phyloP scores from a whole-genome alignment of 1,140 invertebrate genomes.

The Hyposmocoma kahamanoa region DNA sequence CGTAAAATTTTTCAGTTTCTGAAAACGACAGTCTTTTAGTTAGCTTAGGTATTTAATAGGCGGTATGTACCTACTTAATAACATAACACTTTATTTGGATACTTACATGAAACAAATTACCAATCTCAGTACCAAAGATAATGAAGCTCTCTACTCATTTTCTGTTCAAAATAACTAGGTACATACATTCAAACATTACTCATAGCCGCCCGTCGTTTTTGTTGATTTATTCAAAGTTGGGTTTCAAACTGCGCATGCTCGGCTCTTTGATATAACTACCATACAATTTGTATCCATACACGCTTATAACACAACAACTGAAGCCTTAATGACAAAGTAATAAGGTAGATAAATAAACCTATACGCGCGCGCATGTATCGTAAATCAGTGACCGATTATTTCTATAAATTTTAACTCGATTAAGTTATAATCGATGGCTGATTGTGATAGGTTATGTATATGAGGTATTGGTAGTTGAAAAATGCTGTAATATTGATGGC shows the following conservation, averaged over 20 bases:
- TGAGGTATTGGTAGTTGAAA: not conserved
- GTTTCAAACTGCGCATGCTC: constrained; percentile 47
- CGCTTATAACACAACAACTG: not conserved
- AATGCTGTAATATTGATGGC: not conserved
- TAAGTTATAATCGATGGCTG: constrained; percentile 65
- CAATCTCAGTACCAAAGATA: too few species aligned
- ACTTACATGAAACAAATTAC: too few species aligned
- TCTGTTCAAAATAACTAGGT: constrained; percentile 35
- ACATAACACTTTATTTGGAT: too few species aligned
- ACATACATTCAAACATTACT: constrained; percentile 54
- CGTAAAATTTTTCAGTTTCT: too few species aligned
- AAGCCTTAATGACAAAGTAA: too few species aligned
- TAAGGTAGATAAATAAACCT: too few species aligned
- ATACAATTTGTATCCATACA: constrained; percentile 57
- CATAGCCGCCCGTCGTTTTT: constrained; percentile 65
- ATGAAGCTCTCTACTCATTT: constrained; percentile 24
- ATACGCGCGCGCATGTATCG: constrained; percentile 17
- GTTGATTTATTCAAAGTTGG: constrained; percentile 66
- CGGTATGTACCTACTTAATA: too few species aligned
- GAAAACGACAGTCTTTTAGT: too few species aligned
- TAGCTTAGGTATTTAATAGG: too few species aligned
- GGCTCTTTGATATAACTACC: constrained; percentile 51
- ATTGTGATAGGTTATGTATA: constrained; percentile 28
- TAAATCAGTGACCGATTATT: constrained; percentile 70
- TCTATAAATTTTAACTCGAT: constrained; percentile 72